phyloP scores from a whole-genome alignment of 2,113 vertebrate genomes.

The Pyxicephalus adspersus region DNA sequence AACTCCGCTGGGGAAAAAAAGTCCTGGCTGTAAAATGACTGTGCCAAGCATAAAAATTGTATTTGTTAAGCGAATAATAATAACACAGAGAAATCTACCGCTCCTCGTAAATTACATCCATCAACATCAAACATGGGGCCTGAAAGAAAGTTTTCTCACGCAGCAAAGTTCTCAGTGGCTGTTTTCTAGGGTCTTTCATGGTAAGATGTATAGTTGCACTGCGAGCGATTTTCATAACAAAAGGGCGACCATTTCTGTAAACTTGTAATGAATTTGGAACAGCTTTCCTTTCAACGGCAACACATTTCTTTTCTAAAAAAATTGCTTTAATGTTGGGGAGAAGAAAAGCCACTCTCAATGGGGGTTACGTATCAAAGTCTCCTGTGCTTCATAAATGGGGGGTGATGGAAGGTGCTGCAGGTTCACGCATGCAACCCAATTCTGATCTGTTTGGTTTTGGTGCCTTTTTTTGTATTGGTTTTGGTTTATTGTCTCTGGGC shows the following conservation, averaged over 20 bases:
- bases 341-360: conserved; percentile 40
- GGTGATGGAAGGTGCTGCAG: conserved; percentile 16
- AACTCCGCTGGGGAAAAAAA: too few relatives aligned
- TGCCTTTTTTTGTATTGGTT: neutral
- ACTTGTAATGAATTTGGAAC: conserved; percentile 56
- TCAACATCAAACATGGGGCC: neutral
- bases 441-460: conserved; percentile 7
- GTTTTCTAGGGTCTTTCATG: neutral
- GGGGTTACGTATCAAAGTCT: conserved; percentile 54
- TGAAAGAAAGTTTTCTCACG: conserved; percentile 33
- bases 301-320: conserved; percentile 56
- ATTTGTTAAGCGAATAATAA: too few relatives aligned
- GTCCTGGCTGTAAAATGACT: too few relatives aligned
- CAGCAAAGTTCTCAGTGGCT: neutral
- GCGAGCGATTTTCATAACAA: conserved; percentile 47
- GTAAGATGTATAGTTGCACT: conserved; percentile 8
- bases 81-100: too few relatives aligned
- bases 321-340: conserved; percentile 41
- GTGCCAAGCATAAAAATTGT: too few relatives aligned
- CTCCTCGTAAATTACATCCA: neutral
- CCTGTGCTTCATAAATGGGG: conserved; percentile 58
- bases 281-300: conserved; percentile 49
- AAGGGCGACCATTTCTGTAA: conserved; percentile 19
- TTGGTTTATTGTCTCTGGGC: neutral
- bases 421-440: neutral